A percentile compares a stretch with the other conserved stretches of the same genome.
Evolutionary conservation across 2,113 vertebrate species (phyloP).

Genomic region (Brachionichthys hirsutus): DNA sequence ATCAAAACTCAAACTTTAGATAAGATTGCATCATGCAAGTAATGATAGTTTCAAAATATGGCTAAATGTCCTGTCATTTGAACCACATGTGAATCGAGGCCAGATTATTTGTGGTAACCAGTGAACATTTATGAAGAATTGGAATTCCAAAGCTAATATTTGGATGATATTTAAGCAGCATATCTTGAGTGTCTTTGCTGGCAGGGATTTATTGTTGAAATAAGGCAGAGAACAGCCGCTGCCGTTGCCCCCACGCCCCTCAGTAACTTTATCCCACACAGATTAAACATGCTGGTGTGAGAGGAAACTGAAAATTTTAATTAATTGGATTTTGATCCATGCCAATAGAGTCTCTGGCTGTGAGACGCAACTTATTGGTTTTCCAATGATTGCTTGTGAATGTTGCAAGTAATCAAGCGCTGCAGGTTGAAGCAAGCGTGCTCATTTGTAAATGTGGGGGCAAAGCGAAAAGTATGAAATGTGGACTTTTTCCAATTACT

Average conservation of each 20-base stretch:
- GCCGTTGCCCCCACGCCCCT: constrained; percentile 10
- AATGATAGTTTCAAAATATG: constrained; percentile 1
- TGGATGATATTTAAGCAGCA: background rate
- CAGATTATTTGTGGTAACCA: constrained; percentile 29
- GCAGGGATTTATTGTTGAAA: constrained; percentile 29
- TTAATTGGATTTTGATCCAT: constrained; percentile 33
- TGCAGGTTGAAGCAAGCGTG: background rate
- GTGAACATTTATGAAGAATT: background rate
- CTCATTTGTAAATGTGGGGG: background rate
- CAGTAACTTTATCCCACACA: constrained; percentile 16
- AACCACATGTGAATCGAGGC: constrained; percentile 26
- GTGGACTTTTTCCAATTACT: constrained; percentile 18
- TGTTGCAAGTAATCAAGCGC: constrained; percentile 2
- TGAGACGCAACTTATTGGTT: background rate
- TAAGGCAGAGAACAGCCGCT: constrained; percentile 27
- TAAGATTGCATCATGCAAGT: background rate
- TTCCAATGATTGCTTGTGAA: constrained; percentile 17
- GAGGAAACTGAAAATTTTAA: constrained; percentile 12
- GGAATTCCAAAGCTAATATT: too few species aligned
- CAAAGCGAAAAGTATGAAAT: constrained; percentile 27
- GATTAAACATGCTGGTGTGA: constrained; percentile 2
- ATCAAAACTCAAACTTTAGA: too few species aligned
- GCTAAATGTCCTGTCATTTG: background rate
- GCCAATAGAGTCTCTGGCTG: background rate
- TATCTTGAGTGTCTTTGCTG: constrained; percentile 10